phyloP scores from a whole-genome alignment of 2,113 vertebrate species.

The Solenodon paradoxus region DNA sequence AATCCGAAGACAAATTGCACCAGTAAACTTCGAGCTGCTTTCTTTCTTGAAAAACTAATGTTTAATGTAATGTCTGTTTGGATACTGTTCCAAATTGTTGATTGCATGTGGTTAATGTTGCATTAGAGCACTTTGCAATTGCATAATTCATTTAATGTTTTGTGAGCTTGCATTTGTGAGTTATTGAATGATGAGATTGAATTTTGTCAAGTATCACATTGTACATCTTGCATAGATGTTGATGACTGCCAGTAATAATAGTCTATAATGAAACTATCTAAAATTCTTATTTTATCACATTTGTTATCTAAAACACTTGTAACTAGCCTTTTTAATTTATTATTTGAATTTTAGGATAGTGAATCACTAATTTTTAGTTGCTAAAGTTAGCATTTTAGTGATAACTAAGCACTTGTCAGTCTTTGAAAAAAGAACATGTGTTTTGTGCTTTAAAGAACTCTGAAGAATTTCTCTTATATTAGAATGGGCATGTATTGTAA shows the following conservation, averaged over 20 bases:
- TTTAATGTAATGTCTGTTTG: constrained; percentile 87
- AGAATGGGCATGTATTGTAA: constrained; percentile 87
- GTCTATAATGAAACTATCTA: constrained; percentile 82
- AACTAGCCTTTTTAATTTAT: constrained; percentile 84
- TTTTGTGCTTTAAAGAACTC: constrained; percentile 87
- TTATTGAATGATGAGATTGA: constrained; percentile 83
- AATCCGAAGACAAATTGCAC: constrained; percentile 86
- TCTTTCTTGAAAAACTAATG: constrained; percentile 83
- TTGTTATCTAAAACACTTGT: constrained; percentile 83
- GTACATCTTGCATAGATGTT: constrained; percentile 83
- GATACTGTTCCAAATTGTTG: constrained; percentile 88
- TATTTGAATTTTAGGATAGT: constrained; percentile 85
- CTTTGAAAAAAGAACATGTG: constrained; percentile 81
- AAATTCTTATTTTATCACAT: constrained; percentile 80
- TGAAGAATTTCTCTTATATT: constrained; percentile 83
- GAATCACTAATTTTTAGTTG: constrained; percentile 85
- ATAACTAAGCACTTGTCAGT: constrained; percentile 84
- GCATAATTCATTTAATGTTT: constrained; percentile 90
- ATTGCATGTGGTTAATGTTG: constrained; percentile 92
- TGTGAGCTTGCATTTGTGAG: constrained; percentile 92
- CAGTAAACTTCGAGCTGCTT: constrained; percentile 87
- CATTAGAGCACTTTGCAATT: constrained; percentile 93
- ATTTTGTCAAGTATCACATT: constrained; percentile 81
- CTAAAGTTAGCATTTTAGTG: constrained; percentile 83
- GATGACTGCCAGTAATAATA: constrained; percentile 83